Evolutionary conservation across 2,888 invertebrate genomes (phyloP), one percentile per base, ranked within the genome.

Genomic region (Cerastis rubricosa): DNA sequence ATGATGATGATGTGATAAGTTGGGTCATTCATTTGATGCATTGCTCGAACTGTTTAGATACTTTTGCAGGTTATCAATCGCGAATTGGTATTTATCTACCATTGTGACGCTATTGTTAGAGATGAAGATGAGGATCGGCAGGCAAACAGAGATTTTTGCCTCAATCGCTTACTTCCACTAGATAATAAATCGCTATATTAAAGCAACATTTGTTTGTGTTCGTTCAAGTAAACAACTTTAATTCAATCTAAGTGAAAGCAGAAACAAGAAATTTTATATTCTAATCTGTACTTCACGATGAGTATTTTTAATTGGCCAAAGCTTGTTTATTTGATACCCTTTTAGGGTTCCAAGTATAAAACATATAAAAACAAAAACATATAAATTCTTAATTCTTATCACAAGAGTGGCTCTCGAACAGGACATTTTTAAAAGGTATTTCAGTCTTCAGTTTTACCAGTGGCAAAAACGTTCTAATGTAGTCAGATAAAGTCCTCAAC

Each of bases 211-310:
- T 45, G 19, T 74, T 54, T 54, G 11, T 59, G 47, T 80, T 29
- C 22, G 19, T 59, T 59, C 14, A 40, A 69, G 7, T 45, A 65
- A 74, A 78, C n/a, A 40, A 68, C 49, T 29, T 59, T 59, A 8
- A 29, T 59, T 29, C 0, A 59, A 29, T 59, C 17, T 59, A 19
- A 59, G 14, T 17, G 29, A 19, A 59, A 59, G 17, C 17, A 59
- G 59, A 59, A 59, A 29, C 9, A 17, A 19, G 59, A 59, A 29
- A 17, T 29, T 47, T 51, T 25, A 17, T 17, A 35, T 14, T 47
- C 3, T 47, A 7, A 66, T n/a, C n/a, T 29, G 22, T 29, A 9
- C 0, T 45, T 45, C 17, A 7, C n/a, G 54, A n/a, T n/a, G n/a
- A 25, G 57, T 54, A 12, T 25, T 57, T 54, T 25, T 25, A n/a